Evolutionary conservation across 1,140 invertebrate genomes (phyloP).

Genomic region (Brachionus calyciflorus): DNA sequence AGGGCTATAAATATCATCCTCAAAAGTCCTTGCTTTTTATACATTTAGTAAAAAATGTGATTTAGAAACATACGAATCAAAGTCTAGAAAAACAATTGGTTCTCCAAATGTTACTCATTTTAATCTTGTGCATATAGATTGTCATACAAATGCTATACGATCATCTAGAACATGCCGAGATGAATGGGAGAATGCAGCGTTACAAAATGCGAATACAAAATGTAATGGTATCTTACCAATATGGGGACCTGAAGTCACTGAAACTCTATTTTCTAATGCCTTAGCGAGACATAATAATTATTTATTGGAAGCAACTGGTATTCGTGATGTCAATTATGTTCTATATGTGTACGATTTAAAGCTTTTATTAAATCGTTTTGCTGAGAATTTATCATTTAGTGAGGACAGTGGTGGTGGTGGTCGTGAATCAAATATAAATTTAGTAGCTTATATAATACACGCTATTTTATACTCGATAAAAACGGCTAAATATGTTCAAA

Average conservation of each 20-base stretch:
- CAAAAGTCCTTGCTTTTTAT: conserved; percentile 77
- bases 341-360: conserved; percentile 91
- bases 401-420: conserved; percentile 90
- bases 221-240: conserved; percentile 92
- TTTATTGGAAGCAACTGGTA: conserved; percentile 59
- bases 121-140: conserved; percentile 95
- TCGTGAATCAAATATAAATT: conserved; percentile 93
- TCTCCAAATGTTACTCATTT: conserved; percentile 95
- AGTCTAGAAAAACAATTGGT: conserved; percentile 66
- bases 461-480: conserved; percentile 92
- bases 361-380: conserved; percentile 80
- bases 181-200: conserved; percentile 93
- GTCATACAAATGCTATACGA: conserved; percentile 90
- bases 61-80: conserved; percentile 89
- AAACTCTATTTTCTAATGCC: conserved; percentile 87
- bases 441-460: conserved; percentile 87
- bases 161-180: conserved; percentile 68
- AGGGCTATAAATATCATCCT: conserved; percentile 82
- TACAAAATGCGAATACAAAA: conserved; percentile 94
- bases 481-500: conserved; percentile 74
- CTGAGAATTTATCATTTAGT: conserved; percentile 89
- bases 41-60: conserved; percentile 92
- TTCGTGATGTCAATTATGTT: conserved; percentile 57
- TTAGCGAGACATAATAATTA: conserved; percentile 66
- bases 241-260: conserved; percentile 86